Conservation (phyloP, 2,113 vertebrate species). For the Petrocephalus microphthalmus region DNA sequence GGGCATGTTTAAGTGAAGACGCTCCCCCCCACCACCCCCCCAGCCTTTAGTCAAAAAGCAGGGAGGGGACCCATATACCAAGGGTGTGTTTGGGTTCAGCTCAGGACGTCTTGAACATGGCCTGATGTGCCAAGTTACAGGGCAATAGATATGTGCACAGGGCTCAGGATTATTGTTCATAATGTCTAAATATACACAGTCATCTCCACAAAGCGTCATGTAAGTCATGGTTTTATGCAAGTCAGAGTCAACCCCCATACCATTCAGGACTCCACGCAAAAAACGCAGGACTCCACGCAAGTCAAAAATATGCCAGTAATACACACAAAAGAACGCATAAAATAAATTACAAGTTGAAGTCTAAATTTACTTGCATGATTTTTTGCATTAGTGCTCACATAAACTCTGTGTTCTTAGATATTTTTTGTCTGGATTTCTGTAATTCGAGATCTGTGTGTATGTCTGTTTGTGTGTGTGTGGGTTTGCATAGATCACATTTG, state of each 20-base stretch:
- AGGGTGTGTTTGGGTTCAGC: background rate
- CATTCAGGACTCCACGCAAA: background rate
- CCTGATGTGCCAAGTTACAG: background rate
- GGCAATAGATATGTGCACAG: background rate
- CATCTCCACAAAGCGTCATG: background rate
- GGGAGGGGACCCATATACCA: background rate
- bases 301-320: background rate
- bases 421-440: background rate
- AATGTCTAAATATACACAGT: background rate
- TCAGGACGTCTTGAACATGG: background rate
- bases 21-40: conserved; percentile 11
- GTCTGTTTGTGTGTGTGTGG: too few species aligned
- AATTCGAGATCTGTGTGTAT: background rate
- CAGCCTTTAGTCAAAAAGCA: conserved; percentile 12
- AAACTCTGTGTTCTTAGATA: background rate
- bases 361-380: background rate
- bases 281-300: too few species aligned
- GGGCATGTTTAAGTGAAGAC: conserved; percentile 18
- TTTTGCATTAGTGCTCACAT: background rate
- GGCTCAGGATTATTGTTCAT: too few species aligned
- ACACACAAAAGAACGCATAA: background rate
- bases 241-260: background rate
- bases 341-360: background rate
- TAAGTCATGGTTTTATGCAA: background rate
- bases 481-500: too few species aligned